Evolutionary conservation across 2,113 vertebrate genomes (phyloP), one percentile per base, ranked within the genome.

Genomic region (Halcyon malimbica): DNA sequence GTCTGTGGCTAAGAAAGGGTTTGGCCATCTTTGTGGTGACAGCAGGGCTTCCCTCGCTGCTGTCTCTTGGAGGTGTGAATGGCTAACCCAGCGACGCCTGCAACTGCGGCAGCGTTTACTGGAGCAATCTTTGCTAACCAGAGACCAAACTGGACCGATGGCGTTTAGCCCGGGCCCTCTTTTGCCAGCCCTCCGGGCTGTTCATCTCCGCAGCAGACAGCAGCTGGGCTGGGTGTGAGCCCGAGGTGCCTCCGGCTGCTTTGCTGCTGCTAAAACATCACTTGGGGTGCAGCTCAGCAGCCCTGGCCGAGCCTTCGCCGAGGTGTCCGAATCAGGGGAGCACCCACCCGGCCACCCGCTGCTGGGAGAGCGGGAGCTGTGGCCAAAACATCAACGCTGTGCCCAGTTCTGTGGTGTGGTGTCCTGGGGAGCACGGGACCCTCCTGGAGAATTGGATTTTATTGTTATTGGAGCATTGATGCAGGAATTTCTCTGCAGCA

Each of bases 401-500:
- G n/a, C 20, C 24, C 7, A 1, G 56, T 13, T 10, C 57, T 17
- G 44, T 5, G 6, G 10, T 0, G 48, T 5, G 28, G 16, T 5
- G 39, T n/a, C 79, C 69, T 5, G 56, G 56, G 20, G 42, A 71
- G 69, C 11, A 3, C 35, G 2, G 57, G 59, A 54, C 10, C 33
- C 69, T 73, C 29, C 37, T 11, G 39, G 23, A 46, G 24, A 28
- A 48, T 9, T 6, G 2, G 65, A 7, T 19, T 53, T 83, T 53
- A 1, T 24, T 9, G 0, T 8, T 29, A 0, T 1, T 3, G 44
- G 83, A 39, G 44, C 16, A 39, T 41, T 8, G 5, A 2, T 1
- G 37, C 73, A 9, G 51, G 68, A 33, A 67, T 83, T 41, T 18
- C 50, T 21, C 13, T 3, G 59, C 54, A 37, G 69, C 17, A 4